These are phyloP conservation scores for Sphaerophoria rueppellii DNA, from an alignment of 2,888 invertebrate genomes.

Conservation along the genomic window DNA sequence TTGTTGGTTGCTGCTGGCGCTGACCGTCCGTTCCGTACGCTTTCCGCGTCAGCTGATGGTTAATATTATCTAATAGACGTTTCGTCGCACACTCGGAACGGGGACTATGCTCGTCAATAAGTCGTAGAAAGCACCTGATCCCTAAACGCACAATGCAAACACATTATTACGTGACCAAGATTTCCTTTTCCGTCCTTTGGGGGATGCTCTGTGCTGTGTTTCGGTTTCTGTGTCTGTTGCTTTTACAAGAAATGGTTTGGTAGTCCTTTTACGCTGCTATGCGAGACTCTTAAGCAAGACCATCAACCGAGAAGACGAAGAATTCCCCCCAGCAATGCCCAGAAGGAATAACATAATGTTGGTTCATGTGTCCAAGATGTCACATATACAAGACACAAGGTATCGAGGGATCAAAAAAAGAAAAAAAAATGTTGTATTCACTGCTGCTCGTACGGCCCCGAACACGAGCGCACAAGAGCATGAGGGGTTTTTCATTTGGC, in stretches of 20 bases:
- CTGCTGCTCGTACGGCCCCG: not conserved
- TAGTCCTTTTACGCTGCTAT: not conserved
- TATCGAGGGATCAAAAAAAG: slow-evolving; percentile 54
- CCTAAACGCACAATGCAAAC: slow-evolving; percentile 65
- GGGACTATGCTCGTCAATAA: slow-evolving; percentile 62
- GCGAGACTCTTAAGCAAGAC: slow-evolving; percentile 28
- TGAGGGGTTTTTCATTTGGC: slow-evolving; percentile 32
- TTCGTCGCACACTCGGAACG: slow-evolving; percentile 28
- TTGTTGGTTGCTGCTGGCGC: slow-evolving; percentile 38
- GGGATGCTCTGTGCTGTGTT: slow-evolving; percentile 25
- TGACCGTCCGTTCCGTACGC: slow-evolving; percentile 7
- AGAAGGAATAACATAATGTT: slow-evolving; percentile 56
- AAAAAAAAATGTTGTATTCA: slow-evolving; percentile 27
- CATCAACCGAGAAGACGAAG: slow-evolving; percentile 7
- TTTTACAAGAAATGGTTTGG: slow-evolving; percentile 5
- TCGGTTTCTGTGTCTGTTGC: not conserved
- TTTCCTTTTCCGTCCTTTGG: slow-evolving; percentile 23
- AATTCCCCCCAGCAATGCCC: slow-evolving; percentile 6
- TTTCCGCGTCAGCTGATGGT: slow-evolving; percentile 22
- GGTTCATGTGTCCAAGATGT: slow-evolving; percentile 72
- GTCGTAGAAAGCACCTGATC: slow-evolving; percentile 70
- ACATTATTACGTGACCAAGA: slow-evolving; percentile 67
- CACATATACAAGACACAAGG: slow-evolving; percentile 54
- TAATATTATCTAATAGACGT: slow-evolving; percentile 30
- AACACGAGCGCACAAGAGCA: slow-evolving; percentile 3